Evolutionary conservation across 2,888 invertebrate species (phyloP).

Genomic region (Villa cingulata): DNA sequence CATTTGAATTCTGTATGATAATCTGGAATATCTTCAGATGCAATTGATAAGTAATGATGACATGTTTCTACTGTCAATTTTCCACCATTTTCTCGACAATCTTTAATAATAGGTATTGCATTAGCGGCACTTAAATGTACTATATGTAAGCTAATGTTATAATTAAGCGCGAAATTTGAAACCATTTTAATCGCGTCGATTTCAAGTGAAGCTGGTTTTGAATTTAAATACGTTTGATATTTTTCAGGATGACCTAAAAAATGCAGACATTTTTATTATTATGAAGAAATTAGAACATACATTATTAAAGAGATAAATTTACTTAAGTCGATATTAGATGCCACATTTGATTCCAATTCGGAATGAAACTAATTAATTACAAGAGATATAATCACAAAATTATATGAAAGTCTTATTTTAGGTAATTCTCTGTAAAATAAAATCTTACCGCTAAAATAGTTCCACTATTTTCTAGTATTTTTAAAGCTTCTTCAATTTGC

Average conservation of each 20-base stretch:
- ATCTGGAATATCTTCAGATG: constrained; percentile 43
- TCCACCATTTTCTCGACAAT: constrained; percentile 35
- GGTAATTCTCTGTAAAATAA: no score
- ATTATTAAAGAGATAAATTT: no score
- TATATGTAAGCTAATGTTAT: constrained; percentile 47
- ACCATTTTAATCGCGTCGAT: constrained; percentile 44
- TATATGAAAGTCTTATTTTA: no score
- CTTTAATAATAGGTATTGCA: constrained; percentile 40
- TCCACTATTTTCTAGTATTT: constrained; percentile 41
- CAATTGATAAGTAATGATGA: constrained; percentile 49
- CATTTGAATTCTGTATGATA: constrained; percentile 51
- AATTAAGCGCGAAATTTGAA: constrained; percentile 39
- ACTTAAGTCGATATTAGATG: constrained; percentile 8
- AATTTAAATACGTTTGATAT: constrained; percentile 45
- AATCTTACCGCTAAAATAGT: constrained; percentile 45
- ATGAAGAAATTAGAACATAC: no score
- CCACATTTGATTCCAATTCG: constrained; percentile 41
- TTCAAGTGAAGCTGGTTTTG: constrained; percentile 49
- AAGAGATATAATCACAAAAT: not conserved
- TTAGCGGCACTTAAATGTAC: constrained; percentile 50
- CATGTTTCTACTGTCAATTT: constrained; percentile 53
- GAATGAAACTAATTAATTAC: constrained; percentile 45
- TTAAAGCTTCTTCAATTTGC: constrained; percentile 43
- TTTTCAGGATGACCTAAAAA: constrained; percentile 38
- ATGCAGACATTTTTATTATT: no score